Evolutionary conservation across 2,888 invertebrate genomes (phyloP).

Genomic region (Morpho deidamia): DNA sequence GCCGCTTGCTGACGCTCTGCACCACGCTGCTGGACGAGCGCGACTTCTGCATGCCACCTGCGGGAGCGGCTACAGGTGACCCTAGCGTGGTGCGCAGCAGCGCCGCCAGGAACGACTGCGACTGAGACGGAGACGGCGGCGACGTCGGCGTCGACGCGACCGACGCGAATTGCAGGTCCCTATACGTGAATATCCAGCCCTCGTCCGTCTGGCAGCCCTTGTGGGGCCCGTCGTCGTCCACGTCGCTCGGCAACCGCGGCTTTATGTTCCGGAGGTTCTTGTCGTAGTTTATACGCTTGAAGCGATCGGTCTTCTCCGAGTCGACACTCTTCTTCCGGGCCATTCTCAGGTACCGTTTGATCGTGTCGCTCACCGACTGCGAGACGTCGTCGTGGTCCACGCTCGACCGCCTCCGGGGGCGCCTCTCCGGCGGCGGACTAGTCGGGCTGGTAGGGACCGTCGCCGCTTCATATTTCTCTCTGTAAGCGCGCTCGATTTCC

Average conservation of each 20-base stretch:
- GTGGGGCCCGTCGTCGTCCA: slow-evolving; percentile 86
- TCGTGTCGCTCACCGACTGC: slow-evolving; percentile 91
- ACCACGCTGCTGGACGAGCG: slow-evolving; percentile 93
- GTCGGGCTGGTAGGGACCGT: slow-evolving; percentile 63
- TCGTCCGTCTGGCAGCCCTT: slow-evolving; percentile 89
- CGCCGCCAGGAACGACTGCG: slow-evolving; percentile 64
- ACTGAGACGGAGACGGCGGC: slow-evolving; percentile 69
- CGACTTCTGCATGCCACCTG: slow-evolving; percentile 92
- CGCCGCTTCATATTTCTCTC: slow-evolving; percentile 58
- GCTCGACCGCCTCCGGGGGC: slow-evolving; percentile 83
- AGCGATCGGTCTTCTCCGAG: slow-evolving; percentile 87
- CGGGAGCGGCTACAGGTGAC: slow-evolving; percentile 53
- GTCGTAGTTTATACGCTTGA: slow-evolving; percentile 93
- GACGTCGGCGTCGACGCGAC: slow-evolving; percentile 69
- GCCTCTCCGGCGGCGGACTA: slow-evolving; percentile 56
- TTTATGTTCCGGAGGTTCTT: slow-evolving; percentile 90
- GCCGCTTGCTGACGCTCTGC: slow-evolving; percentile 90
- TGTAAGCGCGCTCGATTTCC: slow-evolving; percentile 67
- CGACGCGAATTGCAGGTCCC: slow-evolving; percentile 56
- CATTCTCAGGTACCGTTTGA: slow-evolving; percentile 91
- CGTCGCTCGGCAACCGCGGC: slow-evolving; percentile 85
- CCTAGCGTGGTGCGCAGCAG: slow-evolving; percentile 42
- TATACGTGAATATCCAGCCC: slow-evolving; percentile 81
- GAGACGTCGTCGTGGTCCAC: slow-evolving; percentile 91
- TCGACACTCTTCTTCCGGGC: slow-evolving; percentile 92